phyloP scores from a whole-genome alignment of 2,888 invertebrate species.

The Chrysolina haemoptera region DNA sequence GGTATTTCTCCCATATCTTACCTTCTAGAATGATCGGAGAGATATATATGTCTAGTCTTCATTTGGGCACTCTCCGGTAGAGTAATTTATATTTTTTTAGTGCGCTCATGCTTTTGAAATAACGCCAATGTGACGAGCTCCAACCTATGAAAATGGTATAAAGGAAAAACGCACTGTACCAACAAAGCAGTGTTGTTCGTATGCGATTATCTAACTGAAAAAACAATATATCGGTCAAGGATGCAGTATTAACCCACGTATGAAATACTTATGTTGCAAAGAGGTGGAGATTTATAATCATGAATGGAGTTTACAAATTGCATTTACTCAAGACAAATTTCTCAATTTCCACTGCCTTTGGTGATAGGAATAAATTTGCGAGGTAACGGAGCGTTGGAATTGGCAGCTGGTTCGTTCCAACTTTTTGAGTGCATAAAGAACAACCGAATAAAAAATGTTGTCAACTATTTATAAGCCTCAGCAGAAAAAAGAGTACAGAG shows the following conservation, averaged over 20 bases:
- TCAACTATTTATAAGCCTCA: not conserved
- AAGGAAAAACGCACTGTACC: slow-evolving; percentile 13
- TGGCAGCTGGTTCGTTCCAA: not conserved
- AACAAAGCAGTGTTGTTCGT: slow-evolving; percentile 24
- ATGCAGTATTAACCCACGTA: slow-evolving; percentile 44
- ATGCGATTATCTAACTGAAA: slow-evolving; percentile 39
- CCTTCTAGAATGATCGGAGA: no score
- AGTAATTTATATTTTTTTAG: not conserved
- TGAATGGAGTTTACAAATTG: slow-evolving; percentile 45
- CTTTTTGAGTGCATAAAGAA: not conserved
- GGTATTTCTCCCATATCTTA: no score
- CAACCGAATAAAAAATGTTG: not conserved
- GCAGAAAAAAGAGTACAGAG: no score
- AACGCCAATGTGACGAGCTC: not conserved
- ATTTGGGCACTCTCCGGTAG: not conserved
- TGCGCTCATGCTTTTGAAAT: not conserved
- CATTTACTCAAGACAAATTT: slow-evolving; percentile 41
- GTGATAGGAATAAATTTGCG: slow-evolving; percentile 17
- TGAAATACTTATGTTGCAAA: slow-evolving; percentile 43
- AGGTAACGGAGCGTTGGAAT: not conserved
- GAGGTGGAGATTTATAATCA: slow-evolving; percentile 44
- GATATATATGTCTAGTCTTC: no score
- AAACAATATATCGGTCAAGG: slow-evolving; percentile 46
- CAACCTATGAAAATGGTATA: slow-evolving; percentile 3
- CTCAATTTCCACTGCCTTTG: slow-evolving; percentile 42